These are phyloP conservation scores for Hippoglossus stenolepis DNA, from an alignment of 2,113 vertebrate genomes.

Conservation along the genomic window DNA sequence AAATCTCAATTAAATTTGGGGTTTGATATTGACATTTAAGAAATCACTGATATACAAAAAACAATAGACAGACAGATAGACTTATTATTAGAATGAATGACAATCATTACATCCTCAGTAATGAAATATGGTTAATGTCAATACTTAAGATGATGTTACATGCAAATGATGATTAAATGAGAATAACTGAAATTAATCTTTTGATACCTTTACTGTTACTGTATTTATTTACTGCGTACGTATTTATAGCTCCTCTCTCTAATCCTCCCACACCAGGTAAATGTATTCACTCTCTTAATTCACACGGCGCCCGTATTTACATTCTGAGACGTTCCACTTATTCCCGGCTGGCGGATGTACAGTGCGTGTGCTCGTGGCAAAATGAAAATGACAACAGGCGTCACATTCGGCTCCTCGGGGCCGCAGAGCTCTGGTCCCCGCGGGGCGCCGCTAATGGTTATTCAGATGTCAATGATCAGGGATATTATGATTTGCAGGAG, in stretches of 20 bases:
- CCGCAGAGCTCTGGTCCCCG: slow-evolving; percentile 31
- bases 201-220: too few relatives aligned
- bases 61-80: too few relatives aligned
- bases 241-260: not conserved
- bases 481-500: slow-evolving; percentile 81
- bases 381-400: slow-evolving; percentile 42
- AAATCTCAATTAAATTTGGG: too few relatives aligned
- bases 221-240: too few relatives aligned
- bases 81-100: too few relatives aligned
- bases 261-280: slow-evolving; percentile 3
- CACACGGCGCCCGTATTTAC: slow-evolving; percentile 5
- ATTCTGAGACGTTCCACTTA: slow-evolving; percentile 15
- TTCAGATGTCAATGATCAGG: slow-evolving; percentile 82
- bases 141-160: too few relatives aligned
- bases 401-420: slow-evolving; percentile 14
- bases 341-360: slow-evolving; percentile 3
- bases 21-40: too few relatives aligned
- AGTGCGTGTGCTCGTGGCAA: slow-evolving; percentile 11
- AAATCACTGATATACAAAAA: too few relatives aligned
- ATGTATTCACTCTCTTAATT: slow-evolving; percentile 6
- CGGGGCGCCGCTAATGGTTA: slow-evolving; percentile 72
- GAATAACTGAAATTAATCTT: too few relatives aligned
- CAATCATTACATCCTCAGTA: too few relatives aligned
- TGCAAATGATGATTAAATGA: too few relatives aligned
- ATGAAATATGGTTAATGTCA: too few relatives aligned